Evolutionary conservation across 1,140 invertebrate species (phyloP).

Genomic region (Leptopilina clavipes): DNA sequence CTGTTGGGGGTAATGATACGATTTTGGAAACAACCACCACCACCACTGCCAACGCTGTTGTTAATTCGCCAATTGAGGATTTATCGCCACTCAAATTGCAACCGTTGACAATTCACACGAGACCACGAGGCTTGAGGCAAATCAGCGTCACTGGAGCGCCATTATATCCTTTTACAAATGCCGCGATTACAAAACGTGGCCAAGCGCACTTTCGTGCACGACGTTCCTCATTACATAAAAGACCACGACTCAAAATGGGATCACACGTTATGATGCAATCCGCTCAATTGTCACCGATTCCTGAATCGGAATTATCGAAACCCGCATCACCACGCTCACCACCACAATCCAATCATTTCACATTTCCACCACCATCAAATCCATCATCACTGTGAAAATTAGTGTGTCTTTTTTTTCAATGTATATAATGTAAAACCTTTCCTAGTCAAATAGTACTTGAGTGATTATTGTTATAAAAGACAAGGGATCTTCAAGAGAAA

Average conservation of each 20-base stretch:
- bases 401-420: background rate
- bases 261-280: constrained; percentile 70
- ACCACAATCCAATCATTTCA: constrained; percentile 65
- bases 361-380: constrained; percentile 63
- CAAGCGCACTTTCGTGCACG: constrained; percentile 61
- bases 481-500: too few species aligned
- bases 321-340: constrained; percentile 79
- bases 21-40: constrained; percentile 42
- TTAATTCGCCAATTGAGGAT: constrained; percentile 30
- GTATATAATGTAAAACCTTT: background rate
- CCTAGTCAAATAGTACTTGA: too few species aligned
- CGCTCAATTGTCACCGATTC: constrained; percentile 81
- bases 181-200: constrained; percentile 53
- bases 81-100: constrained; percentile 66
- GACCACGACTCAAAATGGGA: constrained; percentile 67
- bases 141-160: constrained; percentile 58
- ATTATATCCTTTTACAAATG: constrained; percentile 44
- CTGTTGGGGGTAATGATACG: constrained; percentile 50
- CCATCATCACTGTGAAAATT: background rate
- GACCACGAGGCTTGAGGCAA: constrained; percentile 69
- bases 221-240: constrained; percentile 61
- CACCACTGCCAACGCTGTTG: background rate
- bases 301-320: constrained; percentile 84
- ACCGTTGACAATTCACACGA: constrained; percentile 72
- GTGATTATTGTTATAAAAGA: too few species aligned